phyloP scores from a whole-genome alignment of 2,888 invertebrate genomes.

The Cordylochernes scorpioides region DNA sequence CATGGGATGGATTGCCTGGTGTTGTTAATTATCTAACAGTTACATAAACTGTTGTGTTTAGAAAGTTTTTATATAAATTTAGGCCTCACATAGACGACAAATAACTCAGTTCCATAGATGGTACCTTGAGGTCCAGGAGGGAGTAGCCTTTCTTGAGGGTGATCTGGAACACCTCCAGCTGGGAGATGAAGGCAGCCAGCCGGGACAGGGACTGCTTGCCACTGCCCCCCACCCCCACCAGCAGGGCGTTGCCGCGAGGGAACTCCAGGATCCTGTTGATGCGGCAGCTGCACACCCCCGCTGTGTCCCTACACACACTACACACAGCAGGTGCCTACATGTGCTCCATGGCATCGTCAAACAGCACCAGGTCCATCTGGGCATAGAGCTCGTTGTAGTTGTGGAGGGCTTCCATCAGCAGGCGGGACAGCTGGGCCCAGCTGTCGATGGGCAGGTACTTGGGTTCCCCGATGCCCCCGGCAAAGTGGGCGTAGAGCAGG shows the following conservation, averaged over 20 bases:
- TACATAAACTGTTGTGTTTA: too few relatives aligned
- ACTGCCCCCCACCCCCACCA: constrained; percentile 86
- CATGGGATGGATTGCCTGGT: too few relatives aligned
- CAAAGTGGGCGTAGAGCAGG: constrained; percentile 80
- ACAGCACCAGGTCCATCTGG: constrained; percentile 87
- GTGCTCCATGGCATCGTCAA: constrained; percentile 93
- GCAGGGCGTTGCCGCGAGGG: constrained; percentile 69
- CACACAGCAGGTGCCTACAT: constrained; percentile 29
- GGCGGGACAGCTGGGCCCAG: constrained; percentile 49
- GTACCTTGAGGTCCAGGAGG: constrained; percentile 48
- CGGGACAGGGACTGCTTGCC: constrained; percentile 81
- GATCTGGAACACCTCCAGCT: constrained; percentile 74
- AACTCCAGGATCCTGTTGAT: constrained; percentile 81
- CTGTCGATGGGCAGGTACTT: constrained; percentile 66
- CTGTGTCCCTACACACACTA: too few relatives aligned
- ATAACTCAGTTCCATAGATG: constrained; percentile 1
- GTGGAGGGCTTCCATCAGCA: constrained; percentile 63
- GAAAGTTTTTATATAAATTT: too few relatives aligned
- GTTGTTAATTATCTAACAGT: too few relatives aligned
- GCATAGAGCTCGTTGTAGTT: constrained; percentile 85
- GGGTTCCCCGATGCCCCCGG: constrained; percentile 78
- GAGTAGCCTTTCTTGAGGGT: constrained; percentile 71
- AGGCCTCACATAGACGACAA: too few relatives aligned
- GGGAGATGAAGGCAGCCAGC: constrained; percentile 74
- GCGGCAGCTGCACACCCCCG: constrained; percentile 30